Base-by-base conservation (phyloP, 2,113 vertebrate species). In the Archocentrus centrarchus region DNA sequence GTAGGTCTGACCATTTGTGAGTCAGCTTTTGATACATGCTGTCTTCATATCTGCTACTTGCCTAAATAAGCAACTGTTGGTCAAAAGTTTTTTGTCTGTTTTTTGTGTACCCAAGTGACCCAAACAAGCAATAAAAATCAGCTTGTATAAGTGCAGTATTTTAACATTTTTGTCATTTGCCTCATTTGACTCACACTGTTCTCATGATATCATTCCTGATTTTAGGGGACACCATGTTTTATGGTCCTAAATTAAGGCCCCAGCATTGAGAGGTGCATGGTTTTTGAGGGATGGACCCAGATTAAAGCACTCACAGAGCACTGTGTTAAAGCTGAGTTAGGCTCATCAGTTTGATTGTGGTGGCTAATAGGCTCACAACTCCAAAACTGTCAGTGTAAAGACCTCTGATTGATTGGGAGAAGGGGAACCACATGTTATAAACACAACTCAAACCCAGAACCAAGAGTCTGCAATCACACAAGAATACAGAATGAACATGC, bases 311-410 rank as follows among this genome's bases (percentile, higher is more conserved):
- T 85, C 20, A 60, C 24, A 73, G 32, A 82, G 24, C 44, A 0
- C n/a, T 64, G 63, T 37, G 81, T 84, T 59, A 60, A 58, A 86
- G 75, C 88, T 86, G 86, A 84, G 58, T 84, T 86, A 60, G 66
- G 82, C 79, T 82, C 59, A n/a, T 75, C 75, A 57, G 58, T 64
- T 84, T 66, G 76, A 79, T 59, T 85, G 81, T 1, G 13, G 81
- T 57, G 53, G 35, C 44, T 85, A 79, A 91, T 75, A 63, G 73
- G 22, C 76, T 64, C 58, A 27, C 55, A 58, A 73, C 60, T 64
- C 44, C 55, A 63, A 37, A 78, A 47, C 70, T 62, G 47, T 85
- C 75, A 44, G 37, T 32, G 22, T 44, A 55, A 80, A 86, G 83
- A 64, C n/a, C 81, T 27, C 61, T 79, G 76, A 83, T 59, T 89